A percentile compares a stretch with the other conserved stretches of the same genome.
phyloP scores from a whole-genome alignment of 2,888 invertebrate species.

The Mythimna ferrago region DNA sequence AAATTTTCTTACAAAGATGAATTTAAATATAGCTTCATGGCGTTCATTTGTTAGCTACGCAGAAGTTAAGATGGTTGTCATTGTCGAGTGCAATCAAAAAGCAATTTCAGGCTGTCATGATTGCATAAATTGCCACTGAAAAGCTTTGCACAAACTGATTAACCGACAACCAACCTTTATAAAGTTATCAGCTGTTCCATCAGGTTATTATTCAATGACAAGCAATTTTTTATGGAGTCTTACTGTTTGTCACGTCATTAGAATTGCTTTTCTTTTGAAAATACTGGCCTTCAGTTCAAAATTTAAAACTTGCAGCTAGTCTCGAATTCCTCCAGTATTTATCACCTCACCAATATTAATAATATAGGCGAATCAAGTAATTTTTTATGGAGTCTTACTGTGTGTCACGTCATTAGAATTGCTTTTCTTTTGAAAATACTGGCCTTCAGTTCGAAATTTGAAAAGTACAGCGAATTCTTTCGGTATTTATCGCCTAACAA shows the following conservation, averaged over 20 bases:
- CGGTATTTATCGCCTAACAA: background rate
- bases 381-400: background rate
- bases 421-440: background rate
- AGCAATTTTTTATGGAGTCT: background rate
- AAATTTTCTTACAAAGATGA: background rate
- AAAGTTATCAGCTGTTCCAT: slow-evolving; percentile 35
- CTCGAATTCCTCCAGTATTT: background rate
- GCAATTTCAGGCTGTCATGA: slow-evolving; percentile 41
- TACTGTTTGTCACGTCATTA: slow-evolving; percentile 15
- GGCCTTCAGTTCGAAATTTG: background rate
- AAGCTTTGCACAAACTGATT: slow-evolving; percentile 20
- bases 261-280: background rate
- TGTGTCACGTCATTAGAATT: slow-evolving; percentile 16
- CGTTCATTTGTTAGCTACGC: slow-evolving; percentile 9
- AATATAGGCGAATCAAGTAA: background rate
- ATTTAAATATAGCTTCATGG: background rate
- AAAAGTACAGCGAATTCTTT: background rate
- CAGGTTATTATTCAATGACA: slow-evolving; percentile 29
- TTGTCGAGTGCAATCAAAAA: slow-evolving; percentile 51
- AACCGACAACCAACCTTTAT: slow-evolving; percentile 24
- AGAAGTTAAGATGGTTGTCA: slow-evolving; percentile 13
- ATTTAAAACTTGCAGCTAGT: background rate
- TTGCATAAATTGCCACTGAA: slow-evolving; percentile 29
- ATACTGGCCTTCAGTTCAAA: background rate
- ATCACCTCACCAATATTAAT: background rate